A percentile compares a stretch with the other conserved stretches of the same genome.
These are phyloP conservation scores for Leptoclinus maculatus DNA, from an alignment of 2,797 vertebrate genomes.

Conservation along the genomic window DNA sequence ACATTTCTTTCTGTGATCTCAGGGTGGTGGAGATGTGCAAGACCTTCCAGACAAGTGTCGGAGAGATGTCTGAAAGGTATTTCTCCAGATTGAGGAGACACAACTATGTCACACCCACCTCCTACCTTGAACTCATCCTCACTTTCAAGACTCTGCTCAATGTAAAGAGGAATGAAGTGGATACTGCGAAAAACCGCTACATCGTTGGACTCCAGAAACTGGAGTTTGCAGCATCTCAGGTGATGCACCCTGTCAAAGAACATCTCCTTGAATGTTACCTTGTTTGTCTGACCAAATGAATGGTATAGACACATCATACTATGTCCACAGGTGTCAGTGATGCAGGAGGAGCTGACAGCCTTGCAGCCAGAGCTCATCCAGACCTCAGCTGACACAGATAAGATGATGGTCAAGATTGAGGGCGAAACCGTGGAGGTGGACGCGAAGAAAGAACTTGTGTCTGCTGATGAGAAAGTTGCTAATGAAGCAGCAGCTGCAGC, in stretches of 20 bases:
- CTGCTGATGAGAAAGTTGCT: slow-evolving; percentile 91
- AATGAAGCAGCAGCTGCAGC: slow-evolving; percentile 91
- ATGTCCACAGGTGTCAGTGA: slow-evolving; percentile 88
- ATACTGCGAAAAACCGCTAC: slow-evolving; percentile 89
- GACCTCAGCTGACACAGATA: slow-evolving; percentile 91
- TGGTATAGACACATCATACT: not conserved
- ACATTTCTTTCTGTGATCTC: slow-evolving; percentile 36
- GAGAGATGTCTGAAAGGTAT: slow-evolving; percentile 86
- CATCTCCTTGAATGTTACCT: not conserved
- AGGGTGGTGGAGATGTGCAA: slow-evolving; percentile 96
- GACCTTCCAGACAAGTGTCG: slow-evolving; percentile 91
- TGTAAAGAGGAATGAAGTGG: slow-evolving; percentile 89
- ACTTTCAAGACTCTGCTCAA: slow-evolving; percentile 92
- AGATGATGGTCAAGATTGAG: slow-evolving; percentile 93
- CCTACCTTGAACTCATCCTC: slow-evolving; percentile 94
- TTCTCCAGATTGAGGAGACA: slow-evolving; percentile 87
- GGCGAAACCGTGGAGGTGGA: slow-evolving; percentile 90
- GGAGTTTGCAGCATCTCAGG: slow-evolving; percentile 93
- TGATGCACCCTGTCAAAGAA: slow-evolving; percentile 60
- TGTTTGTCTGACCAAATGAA: not conserved
- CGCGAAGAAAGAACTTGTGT: slow-evolving; percentile 91
- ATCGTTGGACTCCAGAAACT: slow-evolving; percentile 91
- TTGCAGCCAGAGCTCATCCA: slow-evolving; percentile 92
- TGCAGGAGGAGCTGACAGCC: slow-evolving; percentile 92
- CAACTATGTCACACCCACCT: slow-evolving; percentile 96